Evolutionary conservation across 1,140 invertebrate genomes (phyloP), one percentile per base, ranked within the genome.

Genomic region (Dinoponera quadriceps): DNA sequence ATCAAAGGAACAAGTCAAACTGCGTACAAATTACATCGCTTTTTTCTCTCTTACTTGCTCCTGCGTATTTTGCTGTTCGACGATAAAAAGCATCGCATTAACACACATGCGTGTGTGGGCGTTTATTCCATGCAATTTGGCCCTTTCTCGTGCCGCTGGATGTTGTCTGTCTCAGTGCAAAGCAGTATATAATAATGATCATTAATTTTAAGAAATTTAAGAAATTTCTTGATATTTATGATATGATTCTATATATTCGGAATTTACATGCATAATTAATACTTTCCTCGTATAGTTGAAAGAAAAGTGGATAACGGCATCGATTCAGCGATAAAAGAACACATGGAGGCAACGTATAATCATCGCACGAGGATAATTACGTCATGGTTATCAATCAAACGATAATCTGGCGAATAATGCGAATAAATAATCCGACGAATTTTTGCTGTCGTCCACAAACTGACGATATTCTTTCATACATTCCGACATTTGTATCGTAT

Each of bases 1-100:
- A 78, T 69, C 73, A 51, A 77, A 16, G 20, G 51, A 49, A 11
- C 13, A 20, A 49, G 48, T 20, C 18, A 27, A 18, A 54, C 33
- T 54, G 29, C 20, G 54, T 51, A 51, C 33, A 20, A 55, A 54
- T 73, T 73, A 38, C 3, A 22, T 51, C 25, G 54, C 16, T 44
- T 44, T 44, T 44, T 44, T 11, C 9, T 11, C 38, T 44, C 38
- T 3, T 44, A 44, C 38, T 9, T 44, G 9, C 38, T 44, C 38
- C 11, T 18, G 25, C 25, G 9, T 48, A 29, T 5, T 62, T 62
- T 63, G 18, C 7, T 14, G 62, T 63, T 22, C 14, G 5, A 20
- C 3, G 20, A 44, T 49, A 22, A 22, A 11, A 0, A 48, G 7
- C 7, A 48, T 48, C n/a, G 14, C 57, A 16, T 44, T 74, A 74